Evolutionary conservation across 2,113 vertebrate species (phyloP), one percentile per base, ranked within the genome.

Genomic region (Silurus meridionalis): DNA sequence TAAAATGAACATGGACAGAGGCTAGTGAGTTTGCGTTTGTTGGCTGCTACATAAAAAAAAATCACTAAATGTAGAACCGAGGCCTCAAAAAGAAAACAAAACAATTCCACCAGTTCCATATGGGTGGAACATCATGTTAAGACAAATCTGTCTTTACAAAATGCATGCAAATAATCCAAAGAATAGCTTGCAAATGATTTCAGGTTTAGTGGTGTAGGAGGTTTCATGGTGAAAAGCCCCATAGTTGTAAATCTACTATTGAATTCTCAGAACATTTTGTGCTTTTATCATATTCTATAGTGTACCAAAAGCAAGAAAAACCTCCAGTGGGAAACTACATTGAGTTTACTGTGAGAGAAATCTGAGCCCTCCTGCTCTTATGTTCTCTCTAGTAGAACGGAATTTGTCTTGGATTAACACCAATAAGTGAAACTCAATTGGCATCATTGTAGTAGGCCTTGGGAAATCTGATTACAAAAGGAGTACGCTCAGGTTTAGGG

Each of bases 321-420:
- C 17, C 14, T 63, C 14, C 14, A 63, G 2, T 21, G 11, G 50
- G 53, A 61, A 75, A 25, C 28, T 57, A 19, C 10, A 57, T 71
- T 37, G 19, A 63, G 48, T 83, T 58, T 37, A 82, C n/a, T 80
- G 55, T 84, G 72, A 72, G n/a, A 67, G 72, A 79, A 37, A 53
- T 13, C 28, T 19, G 66, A 78, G 50, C 79, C 1, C 48, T 74
- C 19, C 28, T 67, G 48, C 17, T 61, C 63, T 67, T 83, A 75
- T 71, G 72, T 84, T 74, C 64, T 83, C 71, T 60, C 87, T 84
- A 72, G 46, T 23, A 75, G 87, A 87, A 89, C 80, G 80, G 79
- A 77, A 88, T 88, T 91, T 86, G 83, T 84, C 84, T 88, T 87
- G 84, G 89, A 88, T 89, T 90, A 86, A 84, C 86, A 87, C 80